Evolutionary conservation across 2,113 vertebrate genomes (phyloP).

Genomic region (Alces alces): DNA sequence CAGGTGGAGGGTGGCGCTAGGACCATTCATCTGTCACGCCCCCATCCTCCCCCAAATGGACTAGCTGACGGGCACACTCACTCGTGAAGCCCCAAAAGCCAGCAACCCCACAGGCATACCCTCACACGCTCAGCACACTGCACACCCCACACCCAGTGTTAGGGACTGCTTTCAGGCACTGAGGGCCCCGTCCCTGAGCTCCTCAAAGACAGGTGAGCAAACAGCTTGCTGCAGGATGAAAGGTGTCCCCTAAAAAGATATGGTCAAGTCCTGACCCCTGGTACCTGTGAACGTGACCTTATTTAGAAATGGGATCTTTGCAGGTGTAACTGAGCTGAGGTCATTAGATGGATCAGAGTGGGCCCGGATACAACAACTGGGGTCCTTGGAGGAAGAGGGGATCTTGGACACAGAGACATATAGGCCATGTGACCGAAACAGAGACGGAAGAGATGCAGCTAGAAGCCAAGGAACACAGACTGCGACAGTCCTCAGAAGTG

Average conservation of each 20-base stretch:
- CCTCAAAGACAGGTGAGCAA: background rate
- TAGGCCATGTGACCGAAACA: fast-evolving
- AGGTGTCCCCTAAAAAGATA: background rate
- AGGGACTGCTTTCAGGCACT: background rate
- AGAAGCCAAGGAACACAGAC: background rate
- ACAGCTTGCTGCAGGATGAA: background rate
- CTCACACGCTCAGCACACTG: background rate
- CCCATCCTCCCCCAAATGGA: background rate
- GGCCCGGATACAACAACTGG: background rate
- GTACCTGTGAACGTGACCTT: background rate
- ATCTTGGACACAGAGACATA: background rate
- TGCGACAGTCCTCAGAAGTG: background rate
- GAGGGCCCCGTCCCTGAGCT: background rate
- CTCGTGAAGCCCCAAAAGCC: background rate
- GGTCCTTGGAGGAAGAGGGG: background rate
- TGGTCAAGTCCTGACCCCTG: background rate
- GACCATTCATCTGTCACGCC: no score
- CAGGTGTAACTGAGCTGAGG: background rate
- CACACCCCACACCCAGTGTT: background rate
- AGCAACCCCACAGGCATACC: background rate
- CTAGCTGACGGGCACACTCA: background rate
- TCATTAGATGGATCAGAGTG: background rate
- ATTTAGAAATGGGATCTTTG: background rate
- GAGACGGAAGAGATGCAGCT: background rate
- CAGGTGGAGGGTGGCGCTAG: background rate